Evolutionary conservation across 2,797 vertebrate species (phyloP).

Genomic region (Scomberomorus guttatus): DNA sequence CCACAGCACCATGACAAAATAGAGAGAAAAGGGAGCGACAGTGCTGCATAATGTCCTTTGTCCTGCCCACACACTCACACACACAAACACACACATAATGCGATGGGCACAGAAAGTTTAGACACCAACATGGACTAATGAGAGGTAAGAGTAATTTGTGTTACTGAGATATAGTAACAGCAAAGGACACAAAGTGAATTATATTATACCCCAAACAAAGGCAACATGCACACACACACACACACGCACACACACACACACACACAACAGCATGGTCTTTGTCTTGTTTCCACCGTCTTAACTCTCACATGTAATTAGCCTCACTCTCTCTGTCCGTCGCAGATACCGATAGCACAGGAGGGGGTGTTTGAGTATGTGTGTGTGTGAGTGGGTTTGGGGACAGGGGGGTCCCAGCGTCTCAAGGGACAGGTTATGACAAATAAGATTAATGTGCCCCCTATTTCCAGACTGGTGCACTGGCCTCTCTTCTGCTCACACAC

Average conservation of each 20-base stretch:
- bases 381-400: conserved; percentile 44
- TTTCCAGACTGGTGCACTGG: conserved; percentile 85
- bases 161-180: conserved; percentile 56
- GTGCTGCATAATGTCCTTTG: conserved; percentile 56
- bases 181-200: conserved; percentile 65
- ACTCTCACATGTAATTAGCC: conserved; percentile 88
- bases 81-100: conserved; percentile 47
- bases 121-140: conserved; percentile 52
- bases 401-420: conserved; percentile 75
- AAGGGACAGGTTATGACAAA: conserved; percentile 89
- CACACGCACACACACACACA: conserved; percentile 38
- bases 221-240: conserved; percentile 4
- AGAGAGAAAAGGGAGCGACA: conserved; percentile 19
- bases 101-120: conserved; percentile 56
- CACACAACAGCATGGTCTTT: conserved; percentile 69
- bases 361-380: conserved; percentile 55
- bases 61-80: conserved; percentile 53
- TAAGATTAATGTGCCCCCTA: conserved; percentile 89
- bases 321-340: conserved; percentile 78
- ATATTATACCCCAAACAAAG: conserved; percentile 68
- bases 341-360: conserved; percentile 82
- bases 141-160: conserved; percentile 66
- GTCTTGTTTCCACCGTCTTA: conserved; percentile 84
- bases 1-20: conserved; percentile 23
- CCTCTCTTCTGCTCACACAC: conserved; percentile 61